Conservation (phyloP, 2,888 invertebrate genomes). For the Anthophora plumipes region DNA sequence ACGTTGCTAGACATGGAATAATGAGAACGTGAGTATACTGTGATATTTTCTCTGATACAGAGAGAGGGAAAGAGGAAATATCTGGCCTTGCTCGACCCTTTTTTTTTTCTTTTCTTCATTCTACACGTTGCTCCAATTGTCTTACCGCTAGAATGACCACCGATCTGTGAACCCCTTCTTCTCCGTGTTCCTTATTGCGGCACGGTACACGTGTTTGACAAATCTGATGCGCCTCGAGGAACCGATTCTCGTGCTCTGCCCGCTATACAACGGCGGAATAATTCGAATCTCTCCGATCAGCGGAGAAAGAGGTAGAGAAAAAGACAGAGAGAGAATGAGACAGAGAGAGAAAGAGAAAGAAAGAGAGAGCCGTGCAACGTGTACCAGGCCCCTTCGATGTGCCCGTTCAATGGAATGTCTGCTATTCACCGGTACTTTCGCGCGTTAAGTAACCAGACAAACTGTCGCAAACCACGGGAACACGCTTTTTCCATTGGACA, state of each 20-base stretch:
- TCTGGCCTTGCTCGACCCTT: conserved; percentile 30
- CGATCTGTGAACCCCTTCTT: not conserved
- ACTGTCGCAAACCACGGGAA: conserved; percentile 52
- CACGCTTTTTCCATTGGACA: conserved; percentile 20
- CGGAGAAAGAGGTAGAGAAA: not conserved
- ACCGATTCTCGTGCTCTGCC: conserved; percentile 15
- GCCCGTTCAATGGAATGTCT: conserved; percentile 46
- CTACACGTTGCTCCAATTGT: conserved; percentile 39
- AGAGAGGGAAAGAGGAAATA: conserved; percentile 1
- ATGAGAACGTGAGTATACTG: conserved; percentile 69
- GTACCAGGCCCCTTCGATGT: conserved; percentile 25
- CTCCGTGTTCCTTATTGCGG: too few relatives aligned
- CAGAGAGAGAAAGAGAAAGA: not conserved
- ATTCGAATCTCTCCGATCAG: conserved; percentile 14
- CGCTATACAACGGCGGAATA: not conserved
- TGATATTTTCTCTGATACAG: not conserved
- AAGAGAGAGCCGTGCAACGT: conserved; percentile 32
- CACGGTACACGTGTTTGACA: conserved; percentile 46
- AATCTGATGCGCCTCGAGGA: conserved; percentile 32
- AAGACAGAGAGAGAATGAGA: not conserved
- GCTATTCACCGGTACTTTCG: conserved; percentile 62
- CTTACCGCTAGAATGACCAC: not conserved
- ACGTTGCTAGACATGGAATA: conserved; percentile 40
- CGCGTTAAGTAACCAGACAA: conserved; percentile 57
- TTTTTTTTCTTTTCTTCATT: conserved; percentile 17